These are phyloP conservation scores for Tiphia femorata DNA, from an alignment of 2,888 invertebrate species.

Conservation along the genomic window DNA sequence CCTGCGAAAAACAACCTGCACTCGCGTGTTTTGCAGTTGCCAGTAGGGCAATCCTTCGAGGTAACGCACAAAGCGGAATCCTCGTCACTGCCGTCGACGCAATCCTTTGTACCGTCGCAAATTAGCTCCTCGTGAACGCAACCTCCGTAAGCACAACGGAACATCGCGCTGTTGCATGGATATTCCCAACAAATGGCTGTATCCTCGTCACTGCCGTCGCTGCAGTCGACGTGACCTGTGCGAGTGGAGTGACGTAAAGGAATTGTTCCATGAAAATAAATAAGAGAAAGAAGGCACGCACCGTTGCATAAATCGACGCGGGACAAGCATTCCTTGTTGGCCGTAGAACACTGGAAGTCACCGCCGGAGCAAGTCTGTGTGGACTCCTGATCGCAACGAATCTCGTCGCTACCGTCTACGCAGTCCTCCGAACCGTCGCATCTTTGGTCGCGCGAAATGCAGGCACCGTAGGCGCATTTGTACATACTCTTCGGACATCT, in stretches of 20 bases:
- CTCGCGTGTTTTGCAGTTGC: constrained; percentile 38
- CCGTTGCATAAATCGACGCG: constrained; percentile 48
- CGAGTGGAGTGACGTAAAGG: neutral
- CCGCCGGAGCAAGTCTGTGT: constrained; percentile 38
- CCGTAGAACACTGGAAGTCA: constrained; percentile 44
- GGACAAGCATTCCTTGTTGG: constrained; percentile 41
- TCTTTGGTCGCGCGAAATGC: constrained; percentile 38
- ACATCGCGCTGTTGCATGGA: constrained; percentile 45
- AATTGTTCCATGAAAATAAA: neutral
- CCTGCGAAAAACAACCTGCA: no score
- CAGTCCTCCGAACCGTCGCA: constrained; percentile 53
- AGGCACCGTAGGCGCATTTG: constrained; percentile 56
- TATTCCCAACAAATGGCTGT: constrained; percentile 43
- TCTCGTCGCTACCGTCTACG: constrained; percentile 53
- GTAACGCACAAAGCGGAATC: constrained; percentile 29
- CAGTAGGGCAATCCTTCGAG: no score
- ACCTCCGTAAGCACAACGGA: constrained; percentile 51
- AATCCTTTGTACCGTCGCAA: constrained; percentile 54
- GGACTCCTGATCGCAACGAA: constrained; percentile 38
- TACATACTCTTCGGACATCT: constrained; percentile 50
- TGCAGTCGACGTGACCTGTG: constrained; percentile 50
- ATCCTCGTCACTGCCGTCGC: constrained; percentile 52
- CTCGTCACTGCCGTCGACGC: constrained; percentile 54
- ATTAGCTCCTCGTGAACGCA: constrained; percentile 51
- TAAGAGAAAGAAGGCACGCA: constrained; percentile 21